Conservation (phyloP, 2,888 invertebrate species). For the Sylvicola fuscatus region DNA sequence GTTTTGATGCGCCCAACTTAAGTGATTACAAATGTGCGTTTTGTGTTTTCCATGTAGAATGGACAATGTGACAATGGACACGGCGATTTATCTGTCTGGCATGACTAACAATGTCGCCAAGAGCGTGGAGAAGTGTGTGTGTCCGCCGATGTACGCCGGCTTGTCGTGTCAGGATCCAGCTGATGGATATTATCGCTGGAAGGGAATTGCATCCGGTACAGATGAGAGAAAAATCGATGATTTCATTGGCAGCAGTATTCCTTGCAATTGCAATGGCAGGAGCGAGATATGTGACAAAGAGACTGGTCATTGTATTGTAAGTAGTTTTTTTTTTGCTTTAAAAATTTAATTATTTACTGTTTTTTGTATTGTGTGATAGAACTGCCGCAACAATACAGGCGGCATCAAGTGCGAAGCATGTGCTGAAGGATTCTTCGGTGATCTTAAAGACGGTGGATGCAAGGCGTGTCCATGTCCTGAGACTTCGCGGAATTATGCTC, state of each 20-base stretch:
- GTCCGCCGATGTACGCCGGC: constrained; percentile 61
- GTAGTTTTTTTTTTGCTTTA: constrained; percentile 10
- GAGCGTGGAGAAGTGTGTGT: constrained; percentile 72
- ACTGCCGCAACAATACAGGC: constrained; percentile 64
- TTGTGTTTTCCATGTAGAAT: constrained; percentile 28
- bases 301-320: constrained; percentile 69
- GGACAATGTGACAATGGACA: constrained; percentile 62
- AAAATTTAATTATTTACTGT: constrained; percentile 1
- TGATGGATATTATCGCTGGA: constrained; percentile 61
- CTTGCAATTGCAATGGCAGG: constrained; percentile 64
- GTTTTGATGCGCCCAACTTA: constrained; percentile 1
- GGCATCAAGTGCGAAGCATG: constrained; percentile 71
- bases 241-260: constrained; percentile 55
- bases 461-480: constrained; percentile 79
- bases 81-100: constrained; percentile 47
- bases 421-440: constrained; percentile 70
- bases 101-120: constrained; percentile 46
- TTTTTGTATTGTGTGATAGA: constrained; percentile 27
- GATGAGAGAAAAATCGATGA: constrained; percentile 41
- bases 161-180: constrained; percentile 82
- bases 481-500: constrained; percentile 58
- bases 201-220: constrained; percentile 26
- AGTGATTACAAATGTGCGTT: neutral
- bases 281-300: constrained; percentile 60
- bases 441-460: constrained; percentile 37